phyloP scores from a whole-genome alignment of 2,888 invertebrate genomes.

The Drosophila vallismaia region DNA sequence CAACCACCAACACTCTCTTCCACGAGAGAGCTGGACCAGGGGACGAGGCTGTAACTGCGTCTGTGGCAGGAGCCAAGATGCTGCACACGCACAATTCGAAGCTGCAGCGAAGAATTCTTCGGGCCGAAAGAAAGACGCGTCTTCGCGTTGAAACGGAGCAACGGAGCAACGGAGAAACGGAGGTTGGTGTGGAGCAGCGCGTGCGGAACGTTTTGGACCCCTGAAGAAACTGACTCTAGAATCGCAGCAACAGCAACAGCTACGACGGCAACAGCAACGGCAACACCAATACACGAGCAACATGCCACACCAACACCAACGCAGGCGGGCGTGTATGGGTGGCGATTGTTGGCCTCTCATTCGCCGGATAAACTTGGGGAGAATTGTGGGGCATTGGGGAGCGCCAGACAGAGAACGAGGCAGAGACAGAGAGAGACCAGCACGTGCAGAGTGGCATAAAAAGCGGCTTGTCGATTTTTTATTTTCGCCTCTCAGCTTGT shows the following conservation, averaged over 20 bases:
- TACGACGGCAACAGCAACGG: conserved; percentile 21
- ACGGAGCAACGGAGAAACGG: conserved; percentile 24
- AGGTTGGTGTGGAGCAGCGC: conserved; percentile 31
- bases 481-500: conserved; percentile 46
- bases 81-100: conserved; percentile 66
- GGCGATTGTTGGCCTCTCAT: conserved; percentile 69
- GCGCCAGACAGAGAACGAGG: conserved; percentile 32
- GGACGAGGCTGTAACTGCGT: neutral
- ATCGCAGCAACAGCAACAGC: conserved; percentile 50
- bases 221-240: conserved; percentile 83
- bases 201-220: conserved; percentile 62
- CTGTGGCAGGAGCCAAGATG: conserved; percentile 16
- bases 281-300: conserved; percentile 26
- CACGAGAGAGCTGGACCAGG: conserved; percentile 26
- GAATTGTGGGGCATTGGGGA: conserved; percentile 34
- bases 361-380: conserved; percentile 68
- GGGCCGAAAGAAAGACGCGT: conserved; percentile 49
- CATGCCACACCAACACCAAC: conserved; percentile 38
- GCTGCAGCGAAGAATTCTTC: conserved; percentile 22
- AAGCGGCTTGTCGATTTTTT: conserved; percentile 40
- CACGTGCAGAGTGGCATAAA: conserved; percentile 71
- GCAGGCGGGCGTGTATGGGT: conserved; percentile 34
- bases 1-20: conserved; percentile 39
- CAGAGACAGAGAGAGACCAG: conserved; percentile 52
- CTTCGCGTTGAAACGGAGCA: conserved; percentile 16